Percentiles rank a stretch among this genome's conserved stretches.
phyloP scores from a whole-genome alignment of 1,140 invertebrate species.

The Caenorhabditis elegans region DNA sequence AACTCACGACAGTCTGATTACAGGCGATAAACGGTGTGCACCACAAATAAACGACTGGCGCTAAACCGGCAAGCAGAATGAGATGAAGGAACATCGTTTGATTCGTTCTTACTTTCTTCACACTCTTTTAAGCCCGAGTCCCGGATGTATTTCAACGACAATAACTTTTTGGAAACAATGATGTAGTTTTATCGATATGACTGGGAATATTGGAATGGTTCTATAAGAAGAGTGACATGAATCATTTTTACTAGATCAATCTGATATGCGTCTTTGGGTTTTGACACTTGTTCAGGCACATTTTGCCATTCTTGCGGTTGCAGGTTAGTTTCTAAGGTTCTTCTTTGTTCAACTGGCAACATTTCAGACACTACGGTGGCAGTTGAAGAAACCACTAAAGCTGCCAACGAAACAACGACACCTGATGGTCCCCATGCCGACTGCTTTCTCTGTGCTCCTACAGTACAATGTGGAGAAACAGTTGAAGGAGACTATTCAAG shows the following conservation, averaged over 20 bases:
- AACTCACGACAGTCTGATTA: background rate
- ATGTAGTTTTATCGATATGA: background rate
- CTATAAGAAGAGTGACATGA: background rate
- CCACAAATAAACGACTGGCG: background rate
- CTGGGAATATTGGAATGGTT: background rate
- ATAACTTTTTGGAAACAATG: background rate
- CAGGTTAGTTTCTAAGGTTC: background rate
- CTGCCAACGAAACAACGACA: background rate
- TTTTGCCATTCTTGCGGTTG: background rate
- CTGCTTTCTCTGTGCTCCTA: background rate
- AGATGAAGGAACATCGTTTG: slow-evolving; percentile 18
- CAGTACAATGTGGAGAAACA: slow-evolving; percentile 3
- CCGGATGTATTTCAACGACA: background rate
- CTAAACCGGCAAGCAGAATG: background rate
- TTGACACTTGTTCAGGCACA: background rate
- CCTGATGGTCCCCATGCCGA: background rate
- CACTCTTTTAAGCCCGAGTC: slow-evolving; percentile 1
- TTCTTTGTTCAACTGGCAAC: no score
- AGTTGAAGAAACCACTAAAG: no score
- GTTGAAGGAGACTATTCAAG: slow-evolving; percentile 6
- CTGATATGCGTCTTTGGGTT: background rate
- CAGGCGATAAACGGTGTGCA: slow-evolving; percentile 5
- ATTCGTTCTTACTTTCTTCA: background rate
- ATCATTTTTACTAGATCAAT: background rate
- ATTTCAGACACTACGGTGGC: no score